Conservation (phyloP, 2,113 vertebrate genomes). For the Dolichallabes microphthalmus region DNA sequence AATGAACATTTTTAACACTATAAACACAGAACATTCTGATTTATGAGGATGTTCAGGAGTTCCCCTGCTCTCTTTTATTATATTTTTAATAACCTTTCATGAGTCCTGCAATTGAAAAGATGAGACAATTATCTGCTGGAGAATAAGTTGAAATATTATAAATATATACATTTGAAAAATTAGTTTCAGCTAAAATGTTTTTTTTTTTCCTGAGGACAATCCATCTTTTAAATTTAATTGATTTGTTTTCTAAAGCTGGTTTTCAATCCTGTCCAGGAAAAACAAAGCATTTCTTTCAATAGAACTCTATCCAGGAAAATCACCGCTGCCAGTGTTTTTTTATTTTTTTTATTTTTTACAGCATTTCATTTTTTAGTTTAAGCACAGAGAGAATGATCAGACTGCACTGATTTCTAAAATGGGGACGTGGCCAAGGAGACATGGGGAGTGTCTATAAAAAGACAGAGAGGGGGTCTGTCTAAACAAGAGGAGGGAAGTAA, state of each 20-base stretch:
- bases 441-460: not conserved
- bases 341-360: too few relatives aligned
- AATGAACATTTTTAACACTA: not conserved
- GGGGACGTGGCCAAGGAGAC: not conserved
- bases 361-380: not conserved
- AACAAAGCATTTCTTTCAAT: not conserved
- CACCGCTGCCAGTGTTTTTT: not conserved
- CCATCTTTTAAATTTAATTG: not conserved
- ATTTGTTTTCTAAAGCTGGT: not conserved
- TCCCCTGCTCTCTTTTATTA: not conserved
- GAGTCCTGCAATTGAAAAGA: not conserved
- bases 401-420: not conserved
- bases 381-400: not conserved
- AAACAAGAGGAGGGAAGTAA: too few relatives aligned
- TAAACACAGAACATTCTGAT: not conserved
- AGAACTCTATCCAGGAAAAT: not conserved
- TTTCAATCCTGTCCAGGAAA: not conserved
- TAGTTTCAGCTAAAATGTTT: not conserved
- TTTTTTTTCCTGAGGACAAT: not conserved
- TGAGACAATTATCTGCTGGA: not conserved
- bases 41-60: not conserved
- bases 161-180: not conserved
- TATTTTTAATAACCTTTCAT: not conserved
- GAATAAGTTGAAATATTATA: not conserved
- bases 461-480: not conserved